These are phyloP conservation scores for Latrodectus geometricus DNA, from an alignment of 1,140 invertebrate genomes.

Conservation along the genomic window DNA sequence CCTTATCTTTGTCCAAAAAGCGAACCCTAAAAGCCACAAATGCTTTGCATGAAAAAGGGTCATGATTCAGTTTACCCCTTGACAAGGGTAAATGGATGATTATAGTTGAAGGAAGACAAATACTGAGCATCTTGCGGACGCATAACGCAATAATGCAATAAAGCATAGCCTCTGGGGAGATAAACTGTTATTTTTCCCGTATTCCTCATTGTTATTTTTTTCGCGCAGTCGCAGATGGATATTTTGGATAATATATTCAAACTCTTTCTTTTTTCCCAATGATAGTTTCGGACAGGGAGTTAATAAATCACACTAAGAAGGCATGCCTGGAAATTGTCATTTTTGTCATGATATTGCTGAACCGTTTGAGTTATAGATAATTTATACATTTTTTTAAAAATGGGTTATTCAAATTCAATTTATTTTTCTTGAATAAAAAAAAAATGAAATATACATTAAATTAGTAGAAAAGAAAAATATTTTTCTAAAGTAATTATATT, in stretches of 20 bases:
- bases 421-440: too few species aligned
- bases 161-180: constrained; percentile 10
- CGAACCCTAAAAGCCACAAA: not conserved
- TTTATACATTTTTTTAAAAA: not conserved
- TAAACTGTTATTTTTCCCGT: constrained; percentile 42
- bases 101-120: constrained; percentile 14
- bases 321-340: constrained; percentile 27
- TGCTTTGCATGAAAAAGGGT: constrained; percentile 28
- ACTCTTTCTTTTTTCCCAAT: constrained; percentile 21
- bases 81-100: constrained; percentile 37
- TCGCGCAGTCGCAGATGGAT: not conserved
- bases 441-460: not conserved
- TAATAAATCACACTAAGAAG: constrained; percentile 18
- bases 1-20: not conserved
- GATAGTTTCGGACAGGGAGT: not conserved
- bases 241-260: constrained; percentile 42
- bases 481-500: too few species aligned
- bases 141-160: constrained; percentile 43
- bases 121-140: not conserved
- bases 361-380: constrained; percentile 9
- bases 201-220: constrained; percentile 20
- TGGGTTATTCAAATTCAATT: too few species aligned
- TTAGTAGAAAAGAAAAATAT: not conserved
- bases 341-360: not conserved
- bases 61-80: constrained; percentile 53